These are phyloP conservation scores for Streptopelia turtur DNA, from an alignment of 2,797 vertebrate genomes.

Conservation along the genomic window DNA sequence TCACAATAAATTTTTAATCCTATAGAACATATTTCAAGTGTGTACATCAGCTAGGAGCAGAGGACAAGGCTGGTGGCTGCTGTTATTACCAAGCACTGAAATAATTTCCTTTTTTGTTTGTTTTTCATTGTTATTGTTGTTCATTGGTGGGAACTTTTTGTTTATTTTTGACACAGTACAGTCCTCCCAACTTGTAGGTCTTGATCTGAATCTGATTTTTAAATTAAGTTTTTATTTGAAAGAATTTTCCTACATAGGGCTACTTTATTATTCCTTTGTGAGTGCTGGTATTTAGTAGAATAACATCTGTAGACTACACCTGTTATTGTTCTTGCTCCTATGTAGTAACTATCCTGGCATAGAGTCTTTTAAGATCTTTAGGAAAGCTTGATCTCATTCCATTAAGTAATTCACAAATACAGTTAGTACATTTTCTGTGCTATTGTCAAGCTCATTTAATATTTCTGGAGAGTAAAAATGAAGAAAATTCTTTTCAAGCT, in stretches of 20 bases:
- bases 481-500: neutral
- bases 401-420: neutral
- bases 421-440: neutral
- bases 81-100: neutral
- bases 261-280: neutral
- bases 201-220: neutral
- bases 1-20: neutral
- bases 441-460: neutral
- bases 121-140: neutral
- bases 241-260: neutral
- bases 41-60: neutral
- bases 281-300: neutral
- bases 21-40: neutral
- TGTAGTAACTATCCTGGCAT: neutral
- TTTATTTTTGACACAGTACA: neutral
- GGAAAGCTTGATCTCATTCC: neutral
- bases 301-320: neutral
- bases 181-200: neutral
- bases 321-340: neutral
- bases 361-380: neutral
- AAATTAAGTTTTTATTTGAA: neutral
- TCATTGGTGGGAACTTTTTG: rapidly evolving
- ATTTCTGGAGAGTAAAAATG: neutral
- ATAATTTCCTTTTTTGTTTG: rapidly evolving
- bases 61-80: neutral